These are phyloP conservation scores for Apogon hyalosoma DNA, from an alignment of 2,797 vertebrate species.

Conservation along the genomic window DNA sequence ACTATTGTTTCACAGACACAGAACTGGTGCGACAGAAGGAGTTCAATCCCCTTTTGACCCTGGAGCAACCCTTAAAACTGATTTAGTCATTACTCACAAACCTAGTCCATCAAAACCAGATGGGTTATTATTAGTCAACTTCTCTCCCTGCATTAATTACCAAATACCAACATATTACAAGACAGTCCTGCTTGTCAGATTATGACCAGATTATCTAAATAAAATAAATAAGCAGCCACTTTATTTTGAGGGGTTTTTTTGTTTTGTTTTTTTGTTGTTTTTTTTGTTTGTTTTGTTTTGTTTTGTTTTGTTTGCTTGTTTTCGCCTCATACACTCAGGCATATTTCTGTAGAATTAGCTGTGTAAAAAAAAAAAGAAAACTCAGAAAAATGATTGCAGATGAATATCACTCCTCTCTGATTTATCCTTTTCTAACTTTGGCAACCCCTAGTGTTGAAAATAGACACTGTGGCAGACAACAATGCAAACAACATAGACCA, in stretches of 20 bases:
- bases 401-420: too few relatives aligned
- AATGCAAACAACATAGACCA: background rate
- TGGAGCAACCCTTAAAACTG: conserved; percentile 44
- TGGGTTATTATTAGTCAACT: conserved; percentile 18
- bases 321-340: too few relatives aligned
- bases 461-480: background rate
- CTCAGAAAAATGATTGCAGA: too few relatives aligned
- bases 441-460: conserved; percentile 32
- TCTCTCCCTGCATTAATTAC: conserved; percentile 13
- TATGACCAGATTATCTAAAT: background rate
- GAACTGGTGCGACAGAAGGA: conserved; percentile 41
- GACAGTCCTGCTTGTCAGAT: background rate
- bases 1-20: conserved; percentile 54
- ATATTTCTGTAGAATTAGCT: too few relatives aligned
- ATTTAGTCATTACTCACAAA: conserved; percentile 61
- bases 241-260: too few relatives aligned
- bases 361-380: too few relatives aligned
- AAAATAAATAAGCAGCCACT: background rate
- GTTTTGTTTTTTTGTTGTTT: too few relatives aligned
- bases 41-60: conserved; percentile 55
- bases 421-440: conserved; percentile 13
- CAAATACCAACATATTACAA: conserved; percentile 14
- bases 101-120: conserved; percentile 44
- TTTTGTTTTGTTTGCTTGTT: too few relatives aligned
- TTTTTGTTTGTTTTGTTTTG: too few relatives aligned